A percentile compares a stretch with the other conserved stretches of the same genome.
phyloP scores from a whole-genome alignment of 2,113 vertebrate species.

The Dolichotis patagonum region DNA sequence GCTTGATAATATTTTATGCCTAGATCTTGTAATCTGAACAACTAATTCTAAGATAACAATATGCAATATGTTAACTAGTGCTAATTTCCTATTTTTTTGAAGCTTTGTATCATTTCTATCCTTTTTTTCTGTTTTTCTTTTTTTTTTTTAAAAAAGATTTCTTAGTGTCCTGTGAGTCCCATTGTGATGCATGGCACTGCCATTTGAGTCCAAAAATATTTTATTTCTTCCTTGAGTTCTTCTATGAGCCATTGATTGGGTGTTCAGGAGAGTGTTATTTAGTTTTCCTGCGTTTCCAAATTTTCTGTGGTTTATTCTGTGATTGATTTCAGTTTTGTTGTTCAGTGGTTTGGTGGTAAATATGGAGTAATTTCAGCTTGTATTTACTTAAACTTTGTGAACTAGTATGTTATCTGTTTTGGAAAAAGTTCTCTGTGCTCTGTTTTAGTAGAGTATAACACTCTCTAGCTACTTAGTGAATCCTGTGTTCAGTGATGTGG shows the following conservation, averaged over 20 bases:
- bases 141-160: no score
- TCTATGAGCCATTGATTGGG: background rate
- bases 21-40: no score
- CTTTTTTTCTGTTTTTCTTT: no score
- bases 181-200: background rate
- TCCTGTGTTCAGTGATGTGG: background rate
- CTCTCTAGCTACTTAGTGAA: background rate
- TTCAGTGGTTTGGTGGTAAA: background rate
- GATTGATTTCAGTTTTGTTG: background rate
- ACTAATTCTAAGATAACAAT: no score
- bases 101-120: no score
- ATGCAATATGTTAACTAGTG: no score
- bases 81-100: no score
- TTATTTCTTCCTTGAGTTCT: background rate
- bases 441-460: background rate
- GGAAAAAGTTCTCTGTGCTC: background rate
- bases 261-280: background rate
- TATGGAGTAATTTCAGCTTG: background rate
- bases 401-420: background rate
- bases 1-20: no score
- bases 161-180: background rate
- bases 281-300: background rate
- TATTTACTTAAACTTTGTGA: background rate
- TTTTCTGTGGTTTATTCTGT: background rate
- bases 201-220: background rate